phyloP scores from a whole-genome alignment of 2,797 vertebrate species.

The Pelochelys cantorii region DNA sequence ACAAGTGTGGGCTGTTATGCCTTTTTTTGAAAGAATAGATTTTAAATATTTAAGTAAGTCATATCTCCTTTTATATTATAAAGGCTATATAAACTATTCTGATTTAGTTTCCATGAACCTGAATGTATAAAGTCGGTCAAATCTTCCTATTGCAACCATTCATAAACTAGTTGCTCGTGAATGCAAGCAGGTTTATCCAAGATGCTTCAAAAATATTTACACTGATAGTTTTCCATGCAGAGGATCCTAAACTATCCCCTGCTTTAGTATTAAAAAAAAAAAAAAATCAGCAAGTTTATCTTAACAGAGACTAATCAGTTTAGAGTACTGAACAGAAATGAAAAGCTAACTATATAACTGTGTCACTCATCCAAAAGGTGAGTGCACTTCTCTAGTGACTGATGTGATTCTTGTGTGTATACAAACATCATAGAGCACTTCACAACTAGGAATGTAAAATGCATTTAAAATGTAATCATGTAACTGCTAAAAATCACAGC shows the following conservation, averaged over 20 bases:
- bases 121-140: too few relatives aligned
- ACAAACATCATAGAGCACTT: neutral
- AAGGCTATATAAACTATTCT: too few relatives aligned
- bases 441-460: neutral
- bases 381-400: neutral
- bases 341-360: neutral
- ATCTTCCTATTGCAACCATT: neutral
- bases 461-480: too few relatives aligned
- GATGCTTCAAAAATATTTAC: neutral
- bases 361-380: neutral
- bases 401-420: neutral
- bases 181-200: neutral
- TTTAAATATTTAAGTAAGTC: too few relatives aligned
- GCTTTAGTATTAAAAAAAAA: neutral
- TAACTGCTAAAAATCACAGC: too few relatives aligned
- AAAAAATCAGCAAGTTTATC: neutral
- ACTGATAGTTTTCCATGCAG: neutral
- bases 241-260: neutral
- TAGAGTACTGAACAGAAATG: too few relatives aligned
- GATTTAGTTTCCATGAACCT: too few relatives aligned
- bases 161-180: neutral
- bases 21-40: too few relatives aligned
- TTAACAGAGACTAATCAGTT: neutral
- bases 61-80: too few relatives aligned
- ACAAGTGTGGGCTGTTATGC: too few relatives aligned